phyloP scores from a whole-genome alignment of 2,888 invertebrate species.

The Pristionchus entomophagus region DNA sequence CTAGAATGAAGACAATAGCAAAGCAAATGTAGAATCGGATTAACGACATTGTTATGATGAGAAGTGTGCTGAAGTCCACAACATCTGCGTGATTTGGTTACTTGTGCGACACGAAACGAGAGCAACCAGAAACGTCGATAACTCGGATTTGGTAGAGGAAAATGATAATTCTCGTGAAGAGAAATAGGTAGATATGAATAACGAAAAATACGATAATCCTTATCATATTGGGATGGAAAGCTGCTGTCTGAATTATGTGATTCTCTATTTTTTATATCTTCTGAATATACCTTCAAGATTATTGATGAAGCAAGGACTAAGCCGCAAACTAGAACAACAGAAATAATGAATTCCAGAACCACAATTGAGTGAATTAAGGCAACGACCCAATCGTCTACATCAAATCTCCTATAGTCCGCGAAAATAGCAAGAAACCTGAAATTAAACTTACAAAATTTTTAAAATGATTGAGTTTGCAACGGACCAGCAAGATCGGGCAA shows the following conservation, averaged over 20 bases:
- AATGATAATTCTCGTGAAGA: neutral
- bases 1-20: neutral
- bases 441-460: no score
- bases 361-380: neutral
- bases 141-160: conserved; percentile 4
- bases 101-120: neutral
- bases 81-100: neutral
- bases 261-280: no score
- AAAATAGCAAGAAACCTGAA: neutral
- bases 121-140: neutral
- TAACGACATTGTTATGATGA: neutral
- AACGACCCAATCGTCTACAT: neutral
- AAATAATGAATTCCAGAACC: neutral
- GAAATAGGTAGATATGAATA: neutral
- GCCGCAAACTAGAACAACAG: neutral
- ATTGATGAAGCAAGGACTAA: neutral
- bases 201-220: neutral
- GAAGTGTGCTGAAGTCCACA: neutral
- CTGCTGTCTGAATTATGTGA: neutral
- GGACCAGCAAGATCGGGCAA: neutral
- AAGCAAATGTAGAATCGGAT: neutral
- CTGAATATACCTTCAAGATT: no score
- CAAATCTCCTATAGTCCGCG: neutral
- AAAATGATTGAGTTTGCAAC: no score
- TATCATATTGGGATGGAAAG: conserved; percentile 32